Conservation (phyloP, 1,140 invertebrate species). For the Drosophila nikananu region DNA sequence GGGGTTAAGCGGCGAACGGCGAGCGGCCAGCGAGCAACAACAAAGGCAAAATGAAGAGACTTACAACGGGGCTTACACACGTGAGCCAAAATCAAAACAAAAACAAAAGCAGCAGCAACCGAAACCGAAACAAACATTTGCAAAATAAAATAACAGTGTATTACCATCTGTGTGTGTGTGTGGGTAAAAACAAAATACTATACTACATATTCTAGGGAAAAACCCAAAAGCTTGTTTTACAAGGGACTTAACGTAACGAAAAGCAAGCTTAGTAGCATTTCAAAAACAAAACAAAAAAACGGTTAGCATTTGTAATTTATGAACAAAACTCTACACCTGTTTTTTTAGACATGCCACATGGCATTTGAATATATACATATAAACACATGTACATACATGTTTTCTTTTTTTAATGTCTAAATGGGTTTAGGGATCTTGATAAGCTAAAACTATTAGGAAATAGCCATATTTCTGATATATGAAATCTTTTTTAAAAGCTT, state of each 20-base stretch:
- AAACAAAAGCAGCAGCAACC: conserved; percentile 20
- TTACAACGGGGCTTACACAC: conserved; percentile 46
- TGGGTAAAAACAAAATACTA: not conserved
- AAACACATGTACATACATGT: not conserved
- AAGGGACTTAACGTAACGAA: conserved; percentile 31
- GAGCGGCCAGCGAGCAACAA: conserved; percentile 12
- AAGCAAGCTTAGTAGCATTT: conserved; percentile 17
- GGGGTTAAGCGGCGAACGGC: conserved; percentile 15
- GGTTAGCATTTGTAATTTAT: conserved; percentile 27
- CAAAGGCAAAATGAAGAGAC: conserved; percentile 33
- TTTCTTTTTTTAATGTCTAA: not conserved
- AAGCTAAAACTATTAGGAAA: not conserved
- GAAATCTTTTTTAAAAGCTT: too few species aligned
- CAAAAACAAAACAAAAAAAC: not conserved
- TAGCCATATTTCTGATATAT: not conserved
- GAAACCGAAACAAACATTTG: conserved; percentile 9
- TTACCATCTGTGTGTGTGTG: not conserved
- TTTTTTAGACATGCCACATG: conserved; percentile 3
- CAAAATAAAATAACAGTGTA: conserved; percentile 17
- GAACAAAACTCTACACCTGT: conserved; percentile 32
- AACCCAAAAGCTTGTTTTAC: conserved; percentile 41
- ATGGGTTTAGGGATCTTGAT: not conserved
- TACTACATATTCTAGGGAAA: too few species aligned
- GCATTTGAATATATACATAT: not conserved
- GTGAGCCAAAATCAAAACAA: conserved; percentile 43